These are phyloP conservation scores for Eupithecia abbreviata DNA, from an alignment of 2,888 invertebrate genomes.

Conservation along the genomic window DNA sequence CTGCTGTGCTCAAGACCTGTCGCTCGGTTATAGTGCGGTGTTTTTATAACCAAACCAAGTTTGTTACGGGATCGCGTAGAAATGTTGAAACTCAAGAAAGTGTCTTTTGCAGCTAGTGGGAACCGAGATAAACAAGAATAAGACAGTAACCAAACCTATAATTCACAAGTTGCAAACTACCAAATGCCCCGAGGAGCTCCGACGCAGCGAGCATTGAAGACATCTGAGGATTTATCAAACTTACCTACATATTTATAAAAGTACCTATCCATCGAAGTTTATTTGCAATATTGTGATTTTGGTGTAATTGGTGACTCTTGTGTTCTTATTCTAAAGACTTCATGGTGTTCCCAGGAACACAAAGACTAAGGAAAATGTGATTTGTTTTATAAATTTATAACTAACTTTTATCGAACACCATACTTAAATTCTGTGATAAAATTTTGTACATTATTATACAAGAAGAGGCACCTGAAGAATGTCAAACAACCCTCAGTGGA, in stretches of 20 bases:
- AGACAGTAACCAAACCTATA: slow-evolving; percentile 65
- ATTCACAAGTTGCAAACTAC: slow-evolving; percentile 61
- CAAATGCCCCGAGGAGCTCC: slow-evolving; percentile 83
- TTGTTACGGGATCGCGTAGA: slow-evolving; percentile 31
- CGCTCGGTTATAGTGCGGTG: slow-evolving; percentile 57
- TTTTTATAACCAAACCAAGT: slow-evolving; percentile 44
- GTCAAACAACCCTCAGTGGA: slow-evolving; percentile 95
- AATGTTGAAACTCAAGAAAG: slow-evolving; percentile 53
- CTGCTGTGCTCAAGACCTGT: slow-evolving; percentile 49
- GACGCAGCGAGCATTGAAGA: slow-evolving; percentile 95
- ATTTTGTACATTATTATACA: slow-evolving; percentile 73
- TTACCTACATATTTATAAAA: slow-evolving; percentile 16
- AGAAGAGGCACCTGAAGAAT: slow-evolving; percentile 75
- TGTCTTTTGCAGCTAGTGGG: slow-evolving; percentile 72
- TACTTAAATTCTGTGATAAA: slow-evolving; percentile 78
- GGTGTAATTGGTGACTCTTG: slow-evolving; percentile 71
- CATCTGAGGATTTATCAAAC: slow-evolving; percentile 89
- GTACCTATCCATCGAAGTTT: slow-evolving; percentile 50
- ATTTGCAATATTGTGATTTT: slow-evolving; percentile 69
- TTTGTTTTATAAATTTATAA: slow-evolving; percentile 69
- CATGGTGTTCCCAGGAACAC: slow-evolving; percentile 68
- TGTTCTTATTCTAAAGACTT: slow-evolving; percentile 54
- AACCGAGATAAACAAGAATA: slow-evolving; percentile 57
- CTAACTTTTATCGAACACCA: slow-evolving; percentile 57
- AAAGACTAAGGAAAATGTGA: slow-evolving; percentile 76